Conservation (phyloP, 2,797 vertebrate species). For the Enteromius mattozi region DNA sequence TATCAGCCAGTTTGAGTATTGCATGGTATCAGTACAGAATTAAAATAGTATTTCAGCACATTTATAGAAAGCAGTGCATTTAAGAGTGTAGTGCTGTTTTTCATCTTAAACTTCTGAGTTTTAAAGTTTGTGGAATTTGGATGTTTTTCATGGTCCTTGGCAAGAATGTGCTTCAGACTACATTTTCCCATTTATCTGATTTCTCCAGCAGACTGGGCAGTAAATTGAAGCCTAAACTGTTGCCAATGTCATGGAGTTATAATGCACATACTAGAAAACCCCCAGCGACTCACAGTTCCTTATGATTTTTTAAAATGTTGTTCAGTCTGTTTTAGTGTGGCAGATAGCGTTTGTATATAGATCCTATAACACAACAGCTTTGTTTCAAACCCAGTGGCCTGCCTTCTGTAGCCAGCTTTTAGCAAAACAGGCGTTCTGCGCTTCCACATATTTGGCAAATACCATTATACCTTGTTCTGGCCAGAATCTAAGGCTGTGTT, state of each 20-base stretch:
- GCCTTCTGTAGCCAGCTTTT: not conserved
- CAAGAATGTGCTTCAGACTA: slow-evolving; percentile 12
- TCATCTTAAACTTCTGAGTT: not conserved
- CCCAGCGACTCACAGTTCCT: not conserved
- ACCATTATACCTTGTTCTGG: not conserved
- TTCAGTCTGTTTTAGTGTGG: not conserved
- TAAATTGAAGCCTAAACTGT: not conserved
- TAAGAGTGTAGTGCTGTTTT: not conserved
- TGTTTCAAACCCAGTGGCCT: not conserved
- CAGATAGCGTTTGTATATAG: not conserved
- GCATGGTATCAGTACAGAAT: not conserved
- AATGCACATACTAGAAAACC: not conserved
- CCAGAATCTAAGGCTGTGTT: not conserved
- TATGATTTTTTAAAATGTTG: not conserved
- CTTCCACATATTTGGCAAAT: not conserved
- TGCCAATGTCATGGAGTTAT: not conserved
- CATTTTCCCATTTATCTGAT: slow-evolving; percentile 12
- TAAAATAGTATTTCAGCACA: not conserved
- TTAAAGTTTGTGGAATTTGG: not conserved
- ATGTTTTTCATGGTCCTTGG: not conserved
- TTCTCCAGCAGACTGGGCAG: not conserved
- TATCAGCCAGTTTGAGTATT: not conserved
- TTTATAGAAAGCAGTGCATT: not conserved
- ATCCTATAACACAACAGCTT: not conserved
- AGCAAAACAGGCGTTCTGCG: not conserved